phyloP scores from a whole-genome alignment of 2,797 vertebrate species.

The Molossus alvarezi region DNA sequence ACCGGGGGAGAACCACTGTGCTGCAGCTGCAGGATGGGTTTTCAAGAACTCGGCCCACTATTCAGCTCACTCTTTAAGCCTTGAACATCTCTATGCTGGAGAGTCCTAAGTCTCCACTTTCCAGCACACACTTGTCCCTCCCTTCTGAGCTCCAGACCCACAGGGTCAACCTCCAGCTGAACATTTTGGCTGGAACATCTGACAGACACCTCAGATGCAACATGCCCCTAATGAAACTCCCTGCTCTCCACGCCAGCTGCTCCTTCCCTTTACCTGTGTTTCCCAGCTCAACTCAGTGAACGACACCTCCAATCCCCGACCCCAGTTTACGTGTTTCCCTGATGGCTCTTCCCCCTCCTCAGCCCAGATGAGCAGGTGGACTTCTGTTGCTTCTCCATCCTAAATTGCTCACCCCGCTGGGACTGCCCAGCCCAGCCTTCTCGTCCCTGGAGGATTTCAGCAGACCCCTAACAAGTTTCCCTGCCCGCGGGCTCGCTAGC shows the following conservation, averaged over 20 bases:
- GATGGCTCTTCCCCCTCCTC: not conserved
- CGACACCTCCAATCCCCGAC: not conserved
- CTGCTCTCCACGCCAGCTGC: not conserved
- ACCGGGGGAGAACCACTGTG: fast-evolving
- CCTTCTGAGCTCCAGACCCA: not conserved
- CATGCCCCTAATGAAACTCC: fast-evolving
- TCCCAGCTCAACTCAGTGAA: not conserved
- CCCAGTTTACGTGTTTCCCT: not conserved
- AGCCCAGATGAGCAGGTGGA: too few species aligned
- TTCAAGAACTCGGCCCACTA: fast-evolving
- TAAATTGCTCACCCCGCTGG: fast-evolving
- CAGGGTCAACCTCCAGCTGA: too few species aligned
- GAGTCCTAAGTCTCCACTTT: not conserved
- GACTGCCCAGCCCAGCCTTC: not conserved
- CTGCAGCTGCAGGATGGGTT: not conserved
- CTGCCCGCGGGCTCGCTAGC: not conserved
- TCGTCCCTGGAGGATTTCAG: not conserved
- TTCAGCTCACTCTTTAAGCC: not conserved
- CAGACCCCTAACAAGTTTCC: not conserved
- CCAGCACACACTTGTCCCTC: not conserved
- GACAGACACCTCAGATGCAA: not conserved
- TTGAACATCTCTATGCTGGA: fast-evolving
- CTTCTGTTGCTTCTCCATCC: not conserved
- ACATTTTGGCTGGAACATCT: not conserved
- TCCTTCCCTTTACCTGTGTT: too few species aligned